Evolutionary conservation across 2,888 invertebrate genomes (phyloP).

Genomic region (Bombylius major): DNA sequence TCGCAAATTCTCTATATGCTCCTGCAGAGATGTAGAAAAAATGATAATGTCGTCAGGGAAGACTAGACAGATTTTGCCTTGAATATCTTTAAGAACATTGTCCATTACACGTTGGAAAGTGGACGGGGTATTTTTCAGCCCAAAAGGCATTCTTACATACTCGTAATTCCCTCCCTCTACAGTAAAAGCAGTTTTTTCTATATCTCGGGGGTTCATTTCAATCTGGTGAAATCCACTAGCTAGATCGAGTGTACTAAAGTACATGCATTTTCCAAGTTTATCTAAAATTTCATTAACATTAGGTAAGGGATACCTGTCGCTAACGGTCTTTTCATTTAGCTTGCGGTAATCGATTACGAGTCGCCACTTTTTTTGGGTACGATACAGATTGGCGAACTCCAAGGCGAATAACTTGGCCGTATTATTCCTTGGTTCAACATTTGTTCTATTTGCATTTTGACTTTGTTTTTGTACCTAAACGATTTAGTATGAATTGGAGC

Average conservation of each 20-base stretch:
- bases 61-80: too few relatives aligned
- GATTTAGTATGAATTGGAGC: conserved; percentile 4
- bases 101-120: conserved; percentile 31
- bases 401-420: conserved; percentile 14
- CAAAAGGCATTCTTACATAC: conserved; percentile 17
- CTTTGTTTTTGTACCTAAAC: conserved; percentile 6
- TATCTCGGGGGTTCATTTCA: conserved; percentile 15
- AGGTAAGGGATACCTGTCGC: conserved; percentile 24
- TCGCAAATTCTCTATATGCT: conserved; percentile 17
- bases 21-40: conserved; percentile 18
- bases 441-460: conserved; percentile 18
- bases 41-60: conserved; percentile 26
- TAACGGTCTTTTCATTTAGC: conserved; percentile 26
- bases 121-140: conserved; percentile 29
- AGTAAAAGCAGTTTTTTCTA: too few relatives aligned
- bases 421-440: conserved; percentile 22
- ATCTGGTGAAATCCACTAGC: conserved; percentile 29
- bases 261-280: conserved; percentile 24
- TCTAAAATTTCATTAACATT: conserved; percentile 27
- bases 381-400: conserved; percentile 16
- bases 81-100: conserved; percentile 22
- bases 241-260: conserved; percentile 27
- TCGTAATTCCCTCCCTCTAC: too few relatives aligned
- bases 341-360: conserved; percentile 24
- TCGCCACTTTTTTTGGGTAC: conserved; percentile 25